Evolutionary conservation across 23 tunicate genomes (phyloP).

Genomic region (Ciona savignyi): DNA sequence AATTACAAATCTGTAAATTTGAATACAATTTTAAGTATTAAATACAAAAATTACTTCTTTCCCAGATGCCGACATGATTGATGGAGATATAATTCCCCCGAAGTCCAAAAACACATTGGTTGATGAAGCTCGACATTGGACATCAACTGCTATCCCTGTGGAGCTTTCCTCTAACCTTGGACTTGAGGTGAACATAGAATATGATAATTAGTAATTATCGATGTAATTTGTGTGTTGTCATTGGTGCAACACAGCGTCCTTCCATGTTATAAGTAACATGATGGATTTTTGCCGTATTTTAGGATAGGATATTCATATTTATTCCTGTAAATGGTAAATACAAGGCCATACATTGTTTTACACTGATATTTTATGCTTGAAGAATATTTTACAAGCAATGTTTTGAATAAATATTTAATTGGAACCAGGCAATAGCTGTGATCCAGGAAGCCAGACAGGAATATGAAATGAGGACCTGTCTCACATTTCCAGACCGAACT

Average conservation of each 20-base stretch:
- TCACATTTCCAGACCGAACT: slow-evolving; percentile 54
- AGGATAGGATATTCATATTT: no score
- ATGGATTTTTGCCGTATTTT: no score
- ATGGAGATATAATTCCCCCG: slow-evolving; percentile 52
- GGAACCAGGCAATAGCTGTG: slow-evolving; percentile 38
- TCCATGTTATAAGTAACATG: no score
- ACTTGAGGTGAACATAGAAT: slow-evolving; percentile 19
- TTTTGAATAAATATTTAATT: no score
- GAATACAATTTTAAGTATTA: not conserved
- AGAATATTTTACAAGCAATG: not conserved
- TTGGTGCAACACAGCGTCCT: no score
- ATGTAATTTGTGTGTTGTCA: no score
- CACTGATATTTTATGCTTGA: not conserved
- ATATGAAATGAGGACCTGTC: slow-evolving; percentile 81
- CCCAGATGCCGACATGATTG: slow-evolving; percentile 28
- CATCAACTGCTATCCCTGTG: slow-evolving; percentile 36
- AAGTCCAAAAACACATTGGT: slow-evolving; percentile 25
- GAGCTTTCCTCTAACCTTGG: slow-evolving; percentile 14
- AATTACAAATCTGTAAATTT: not conserved
- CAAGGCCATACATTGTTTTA: no score
- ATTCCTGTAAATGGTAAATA: no score
- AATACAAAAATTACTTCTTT: no score
- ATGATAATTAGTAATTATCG: no score
- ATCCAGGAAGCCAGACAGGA: slow-evolving; percentile 18
- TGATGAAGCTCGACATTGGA: slow-evolving; percentile 29